Evolutionary conservation across 2,888 invertebrate species (phyloP).

Genomic region (Phrixothrix hirtus): DNA sequence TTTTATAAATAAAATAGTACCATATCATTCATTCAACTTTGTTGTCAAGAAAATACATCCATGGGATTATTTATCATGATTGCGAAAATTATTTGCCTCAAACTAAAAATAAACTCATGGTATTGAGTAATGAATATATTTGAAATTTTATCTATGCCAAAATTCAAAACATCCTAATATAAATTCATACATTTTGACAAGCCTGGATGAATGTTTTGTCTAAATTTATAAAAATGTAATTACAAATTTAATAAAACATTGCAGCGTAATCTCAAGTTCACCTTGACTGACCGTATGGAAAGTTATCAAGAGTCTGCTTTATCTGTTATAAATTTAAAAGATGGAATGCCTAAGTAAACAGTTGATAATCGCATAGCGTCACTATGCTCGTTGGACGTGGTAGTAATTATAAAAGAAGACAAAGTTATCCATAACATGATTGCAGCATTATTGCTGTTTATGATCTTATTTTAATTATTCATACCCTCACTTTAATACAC

Average conservation of each 20-base stretch:
- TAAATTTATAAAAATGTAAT: background rate
- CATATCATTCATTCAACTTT: no score
- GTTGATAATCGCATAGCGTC: background rate
- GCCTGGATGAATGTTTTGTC: background rate
- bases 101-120: background rate
- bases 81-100: background rate
- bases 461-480: background rate
- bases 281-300: no score
- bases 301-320: background rate
- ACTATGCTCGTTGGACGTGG: background rate
- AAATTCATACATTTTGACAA: no score
- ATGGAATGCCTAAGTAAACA: slow-evolving; percentile 1
- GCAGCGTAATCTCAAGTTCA: no score
- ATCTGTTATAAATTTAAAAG: background rate
- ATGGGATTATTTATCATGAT: no score
- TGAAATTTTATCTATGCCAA: no score
- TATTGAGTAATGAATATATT: no score
- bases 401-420: background rate
- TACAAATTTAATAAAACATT: background rate
- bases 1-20: no score
- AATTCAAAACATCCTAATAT: no score
- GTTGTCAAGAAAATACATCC: no score
- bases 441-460: background rate
- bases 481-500: background rate
- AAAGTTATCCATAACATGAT: background rate